Base-by-base conservation (phyloP, 2,797 vertebrate genomes). In the Parambassis ranga region DNA sequence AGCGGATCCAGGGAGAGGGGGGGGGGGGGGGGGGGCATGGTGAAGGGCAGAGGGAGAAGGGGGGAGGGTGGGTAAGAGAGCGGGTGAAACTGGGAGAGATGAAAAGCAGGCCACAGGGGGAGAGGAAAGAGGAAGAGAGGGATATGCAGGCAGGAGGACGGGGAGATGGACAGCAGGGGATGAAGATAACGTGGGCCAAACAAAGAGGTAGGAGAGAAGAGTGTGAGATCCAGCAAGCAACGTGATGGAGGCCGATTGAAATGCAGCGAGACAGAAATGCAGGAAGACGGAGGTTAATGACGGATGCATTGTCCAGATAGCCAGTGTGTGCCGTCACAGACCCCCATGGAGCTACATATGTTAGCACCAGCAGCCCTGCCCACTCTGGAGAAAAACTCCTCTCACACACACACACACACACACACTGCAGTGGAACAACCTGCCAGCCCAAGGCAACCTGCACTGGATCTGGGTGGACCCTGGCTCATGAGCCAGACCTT, bases 261-360 rank as follows among this genome's bases (percentile, higher is more conserved):
- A 80, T 26, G 71, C 67, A 67, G 71, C 0, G 30, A 76, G 77
- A 65, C 75, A 14, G 66, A 55, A 77, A 76, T 26, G 57, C 57
- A 27, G 38, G 36, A 65, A 65, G 60, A 31, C 23, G 20, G 58
- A 72, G 81, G 79, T 85, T 83, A 85, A 87, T 84, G 85, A 82
- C 63, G 73, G 76, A 69, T 51, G 77, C 74, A 58, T 79, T 65
- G 82, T 87, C 83, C 80, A 52, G 78, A 81, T 65, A 69, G 66
- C 49, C 44, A 20, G 58, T 75, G 81, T 71, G 61, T 52, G 75
- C 55, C 52, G 59, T 74, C 76, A 62, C 64, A 63, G 67, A 70
- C 77, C 79, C 85, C 88, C 9, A 79, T 70, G 75, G 80, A 81
- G 82, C 68, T 81, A 82, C 87, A 82, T 86, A 84, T 88, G 87